A percentile compares a stretch with the other conserved stretches of the same genome.
Evolutionary conservation across 2,797 vertebrate species (phyloP).

Genomic region (Eurystomus glaucurus): DNA sequence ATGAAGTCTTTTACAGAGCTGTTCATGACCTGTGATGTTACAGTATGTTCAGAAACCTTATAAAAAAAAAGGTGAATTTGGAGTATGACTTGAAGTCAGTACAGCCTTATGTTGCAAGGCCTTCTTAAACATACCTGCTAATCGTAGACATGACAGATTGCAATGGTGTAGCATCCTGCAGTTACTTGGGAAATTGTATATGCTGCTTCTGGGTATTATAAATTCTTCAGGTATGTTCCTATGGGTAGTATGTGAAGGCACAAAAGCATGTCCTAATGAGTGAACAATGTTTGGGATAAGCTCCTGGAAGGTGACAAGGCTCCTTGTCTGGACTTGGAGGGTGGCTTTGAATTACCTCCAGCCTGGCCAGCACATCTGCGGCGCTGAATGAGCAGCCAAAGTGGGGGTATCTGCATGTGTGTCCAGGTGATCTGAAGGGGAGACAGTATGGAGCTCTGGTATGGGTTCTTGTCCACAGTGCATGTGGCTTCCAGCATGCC

Average conservation of each 20-base stretch:
- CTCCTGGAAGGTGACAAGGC: background rate
- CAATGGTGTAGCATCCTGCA: background rate
- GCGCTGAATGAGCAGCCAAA: background rate
- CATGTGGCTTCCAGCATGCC: background rate
- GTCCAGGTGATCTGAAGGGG: accelerated
- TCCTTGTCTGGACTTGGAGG: background rate
- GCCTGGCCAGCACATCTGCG: background rate
- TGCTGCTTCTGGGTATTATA: background rate
- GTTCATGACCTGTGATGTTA: background rate
- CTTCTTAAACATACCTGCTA: background rate
- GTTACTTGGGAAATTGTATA: background rate
- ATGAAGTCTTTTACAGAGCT: conserved; percentile 17
- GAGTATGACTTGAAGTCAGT: background rate
- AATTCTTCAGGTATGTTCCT: background rate
- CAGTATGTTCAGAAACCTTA: background rate
- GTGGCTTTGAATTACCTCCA: background rate
- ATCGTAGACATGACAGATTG: background rate
- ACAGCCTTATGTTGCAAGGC: background rate
- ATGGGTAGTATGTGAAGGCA: background rate
- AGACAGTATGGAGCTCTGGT: background rate
- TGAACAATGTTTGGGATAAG: background rate
- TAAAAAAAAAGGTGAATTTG: background rate
- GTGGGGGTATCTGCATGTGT: accelerated
- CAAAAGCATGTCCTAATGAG: background rate
- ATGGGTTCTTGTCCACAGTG: accelerated